These are phyloP conservation scores for Periophthalmus magnuspinnatus DNA, from an alignment of 2,797 vertebrate genomes.

Conservation along the genomic window DNA sequence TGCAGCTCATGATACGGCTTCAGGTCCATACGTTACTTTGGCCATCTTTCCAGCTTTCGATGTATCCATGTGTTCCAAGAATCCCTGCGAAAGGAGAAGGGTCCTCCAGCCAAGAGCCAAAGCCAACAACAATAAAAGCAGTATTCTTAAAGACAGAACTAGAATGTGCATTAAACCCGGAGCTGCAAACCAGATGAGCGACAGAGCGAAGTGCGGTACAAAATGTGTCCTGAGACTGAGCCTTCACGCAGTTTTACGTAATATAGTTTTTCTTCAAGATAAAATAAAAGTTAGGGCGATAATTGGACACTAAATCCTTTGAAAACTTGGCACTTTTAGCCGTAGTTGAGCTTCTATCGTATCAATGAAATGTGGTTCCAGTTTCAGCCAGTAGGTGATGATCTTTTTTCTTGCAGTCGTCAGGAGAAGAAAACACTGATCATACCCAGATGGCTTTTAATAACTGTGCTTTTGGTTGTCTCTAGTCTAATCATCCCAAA, in stretches of 20 bases:
- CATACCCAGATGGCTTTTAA: background rate
- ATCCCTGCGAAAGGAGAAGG: background rate
- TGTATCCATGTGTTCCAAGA: background rate
- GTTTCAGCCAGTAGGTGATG: too few species aligned
- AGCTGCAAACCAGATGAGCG: background rate
- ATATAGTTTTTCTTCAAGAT: too few species aligned
- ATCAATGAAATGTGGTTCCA: too few species aligned
- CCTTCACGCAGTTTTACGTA: too few species aligned
- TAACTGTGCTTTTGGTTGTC: background rate
- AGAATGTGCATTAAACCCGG: background rate
- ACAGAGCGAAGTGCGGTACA: background rate
- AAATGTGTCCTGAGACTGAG: too few species aligned
- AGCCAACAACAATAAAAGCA: constrained; percentile 6
- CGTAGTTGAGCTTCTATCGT: too few species aligned
- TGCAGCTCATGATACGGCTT: background rate
- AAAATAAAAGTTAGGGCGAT: too few species aligned
- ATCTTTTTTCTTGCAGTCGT: too few species aligned
- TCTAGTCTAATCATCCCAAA: constrained; percentile 1
- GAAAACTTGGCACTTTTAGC: too few species aligned
- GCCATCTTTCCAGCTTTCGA: background rate
- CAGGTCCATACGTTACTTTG: background rate
- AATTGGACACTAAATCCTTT: too few species aligned
- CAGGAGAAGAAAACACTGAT: too few species aligned
- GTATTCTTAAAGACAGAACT: background rate
- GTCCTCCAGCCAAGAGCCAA: background rate